Percentiles rank a stretch among this genome's conserved stretches.
Evolutionary conservation across 2,888 invertebrate species (phyloP).

Genomic region (Eumerus sabulonum): DNA sequence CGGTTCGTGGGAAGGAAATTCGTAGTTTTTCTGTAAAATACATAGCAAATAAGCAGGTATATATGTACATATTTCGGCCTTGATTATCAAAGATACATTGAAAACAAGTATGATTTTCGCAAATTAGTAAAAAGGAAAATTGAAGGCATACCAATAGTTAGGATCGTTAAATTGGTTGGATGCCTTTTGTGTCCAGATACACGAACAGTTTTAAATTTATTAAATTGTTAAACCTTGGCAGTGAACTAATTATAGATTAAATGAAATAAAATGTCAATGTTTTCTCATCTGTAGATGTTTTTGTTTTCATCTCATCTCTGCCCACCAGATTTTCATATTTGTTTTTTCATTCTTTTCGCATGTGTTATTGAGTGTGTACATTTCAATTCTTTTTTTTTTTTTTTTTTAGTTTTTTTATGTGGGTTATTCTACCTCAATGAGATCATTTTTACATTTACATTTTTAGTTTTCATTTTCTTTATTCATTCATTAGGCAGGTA

Average conservation of each 20-base stretch:
- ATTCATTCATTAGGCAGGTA: slow-evolving; percentile 34
- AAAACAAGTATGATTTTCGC: neutral
- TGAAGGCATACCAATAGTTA: too few relatives aligned
- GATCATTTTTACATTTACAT: slow-evolving; percentile 65
- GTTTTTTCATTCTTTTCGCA: slow-evolving; percentile 39
- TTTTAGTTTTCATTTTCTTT: slow-evolving; percentile 17
- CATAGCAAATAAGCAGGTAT: slow-evolving; percentile 56
- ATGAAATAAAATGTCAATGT: slow-evolving; percentile 41
- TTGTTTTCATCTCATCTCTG: slow-evolving; percentile 43
- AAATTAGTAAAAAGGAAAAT: too few relatives aligned
- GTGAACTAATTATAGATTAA: slow-evolving; percentile 77
- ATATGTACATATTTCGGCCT: slow-evolving; percentile 61
- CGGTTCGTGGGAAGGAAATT: slow-evolving; percentile 27
- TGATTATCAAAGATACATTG: slow-evolving; percentile 49
- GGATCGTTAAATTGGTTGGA: slow-evolving; percentile 1
- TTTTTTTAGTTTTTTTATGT: too few relatives aligned
- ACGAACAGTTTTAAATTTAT: slow-evolving; percentile 3
- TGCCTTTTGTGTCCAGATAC: neutral
- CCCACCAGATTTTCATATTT: slow-evolving; percentile 33
- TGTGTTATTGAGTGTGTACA: slow-evolving; percentile 48
- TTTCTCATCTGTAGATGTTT: slow-evolving; percentile 37
- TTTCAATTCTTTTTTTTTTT: slow-evolving; percentile 43
- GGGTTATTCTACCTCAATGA: slow-evolving; percentile 57
- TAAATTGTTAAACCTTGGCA: slow-evolving; percentile 72
- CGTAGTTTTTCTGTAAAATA: slow-evolving; percentile 54